Percentiles rank a stretch among this genome's conserved stretches.
Evolutionary conservation across 2,113 vertebrate genomes (phyloP).

Genomic region (Esox niger): DNA sequence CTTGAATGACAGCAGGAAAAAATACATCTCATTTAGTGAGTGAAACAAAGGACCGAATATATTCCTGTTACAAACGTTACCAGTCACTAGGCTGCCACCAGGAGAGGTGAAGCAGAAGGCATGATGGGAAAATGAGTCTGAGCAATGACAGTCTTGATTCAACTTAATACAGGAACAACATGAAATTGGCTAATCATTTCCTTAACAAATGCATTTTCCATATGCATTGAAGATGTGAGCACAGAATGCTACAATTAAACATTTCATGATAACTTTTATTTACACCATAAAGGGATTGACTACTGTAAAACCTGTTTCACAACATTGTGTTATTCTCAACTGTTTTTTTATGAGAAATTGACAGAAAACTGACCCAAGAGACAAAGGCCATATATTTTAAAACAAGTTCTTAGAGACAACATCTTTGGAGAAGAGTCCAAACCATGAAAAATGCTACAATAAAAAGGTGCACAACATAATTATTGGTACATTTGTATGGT

Average conservation of each 20-base stretch:
- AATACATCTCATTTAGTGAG: slow-evolving; percentile 20
- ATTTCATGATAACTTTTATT: slow-evolving; percentile 51
- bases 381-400: slow-evolving; percentile 28
- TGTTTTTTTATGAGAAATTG: background rate
- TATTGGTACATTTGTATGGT: slow-evolving; percentile 28
- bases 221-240: slow-evolving; percentile 25
- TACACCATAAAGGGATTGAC: slow-evolving; percentile 43
- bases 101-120: slow-evolving; percentile 10
- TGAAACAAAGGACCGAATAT: background rate
- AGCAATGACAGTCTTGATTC: background rate
- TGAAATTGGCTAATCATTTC: slow-evolving; percentile 23
- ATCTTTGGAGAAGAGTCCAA: slow-evolving; percentile 39
- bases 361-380: slow-evolving; percentile 20
- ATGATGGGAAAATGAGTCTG: slow-evolving; percentile 24
- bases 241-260: slow-evolving; percentile 50
- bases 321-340: slow-evolving; percentile 31
- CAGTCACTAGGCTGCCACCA: slow-evolving; percentile 13
- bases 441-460: slow-evolving; percentile 50
- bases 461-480: slow-evolving; percentile 27
- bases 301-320: slow-evolving; percentile 42
- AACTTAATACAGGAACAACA: background rate
- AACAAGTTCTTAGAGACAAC: slow-evolving; percentile 21
- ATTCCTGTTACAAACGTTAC: slow-evolving; percentile 19
- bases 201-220: slow-evolving; percentile 29
- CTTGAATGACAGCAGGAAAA: slow-evolving; percentile 21